phyloP scores from a whole-genome alignment of 1,140 invertebrate genomes.

The Drosophila elegans region DNA sequence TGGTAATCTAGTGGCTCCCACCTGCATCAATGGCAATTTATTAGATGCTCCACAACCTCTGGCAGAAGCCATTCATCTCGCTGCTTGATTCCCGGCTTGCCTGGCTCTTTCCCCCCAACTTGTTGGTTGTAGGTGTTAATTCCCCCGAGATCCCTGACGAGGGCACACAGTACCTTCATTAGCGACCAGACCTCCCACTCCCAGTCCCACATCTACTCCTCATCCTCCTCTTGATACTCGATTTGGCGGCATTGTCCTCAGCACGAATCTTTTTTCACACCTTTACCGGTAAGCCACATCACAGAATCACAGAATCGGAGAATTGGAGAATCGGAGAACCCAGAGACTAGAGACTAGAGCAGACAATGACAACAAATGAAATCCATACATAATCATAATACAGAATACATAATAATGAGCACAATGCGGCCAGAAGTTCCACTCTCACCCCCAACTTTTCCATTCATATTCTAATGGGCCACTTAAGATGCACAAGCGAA shows the following conservation, averaged over 20 bases:
- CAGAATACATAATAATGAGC: slow-evolving; percentile 58
- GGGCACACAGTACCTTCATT: slow-evolving; percentile 42
- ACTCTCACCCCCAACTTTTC: background rate
- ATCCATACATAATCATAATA: slow-evolving; percentile 70
- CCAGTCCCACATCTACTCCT: background rate
- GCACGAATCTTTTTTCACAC: slow-evolving; percentile 45
- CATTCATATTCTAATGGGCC: slow-evolving; percentile 74
- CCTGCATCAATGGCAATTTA: slow-evolving; percentile 7
- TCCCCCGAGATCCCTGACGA: slow-evolving; percentile 1
- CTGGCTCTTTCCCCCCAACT: no score
- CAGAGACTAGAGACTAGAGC: slow-evolving; percentile 1
- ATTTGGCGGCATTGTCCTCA: slow-evolving; percentile 34
- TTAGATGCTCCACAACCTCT: slow-evolving; percentile 6
- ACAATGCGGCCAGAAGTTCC: slow-evolving; percentile 18
- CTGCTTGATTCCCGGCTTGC: slow-evolving; percentile 25
- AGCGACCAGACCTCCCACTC: slow-evolving; percentile 5
- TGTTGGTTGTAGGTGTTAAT: slow-evolving; percentile 32
- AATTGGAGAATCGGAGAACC: slow-evolving; percentile 15
- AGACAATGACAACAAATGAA: slow-evolving; percentile 66
- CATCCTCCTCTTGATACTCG: slow-evolving; percentile 1
- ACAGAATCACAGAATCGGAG: background rate
- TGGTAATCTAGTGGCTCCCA: slow-evolving; percentile 3
- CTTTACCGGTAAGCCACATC: slow-evolving; percentile 22
- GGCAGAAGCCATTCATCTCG: slow-evolving; percentile 15
- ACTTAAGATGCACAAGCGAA: slow-evolving; percentile 62